Evolutionary conservation across 2,797 vertebrate species (phyloP), one percentile per base, ranked within the genome.

Genomic region (Propithecus deckenii): DNA sequence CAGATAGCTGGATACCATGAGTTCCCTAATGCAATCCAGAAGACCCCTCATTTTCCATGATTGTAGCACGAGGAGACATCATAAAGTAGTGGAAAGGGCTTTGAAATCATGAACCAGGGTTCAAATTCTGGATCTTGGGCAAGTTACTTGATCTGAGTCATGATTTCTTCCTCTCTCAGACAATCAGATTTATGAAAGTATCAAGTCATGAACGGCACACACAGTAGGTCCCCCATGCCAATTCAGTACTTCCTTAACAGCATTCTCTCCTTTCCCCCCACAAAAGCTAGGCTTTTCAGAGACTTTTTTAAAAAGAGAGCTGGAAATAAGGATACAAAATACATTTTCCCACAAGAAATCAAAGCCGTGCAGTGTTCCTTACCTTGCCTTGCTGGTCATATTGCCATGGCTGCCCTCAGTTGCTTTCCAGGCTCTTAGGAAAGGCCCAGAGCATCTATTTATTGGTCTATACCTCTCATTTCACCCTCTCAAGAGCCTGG

Each of bases 401-500:
- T 59, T 78, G 61, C 75, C 48, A 65, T 0, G 11, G 18, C 43
- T 87, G 43, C 61, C 55, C 76, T 86, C 75, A 75, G 28, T n/a
- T 86, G 41, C 32, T 79, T 92, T 89, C 86, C 30, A 63, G 84
- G 38, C 50, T 94, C 57, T 52, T 38, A 89, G 41, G 55, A 90
- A 92, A 97, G 57, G 48, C 67, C 61, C 35, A 46, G 38, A 22
- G 63, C 22, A 94, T 88, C 92, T 81, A 75, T 50, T 86, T 50
- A 69, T 50, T 65, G 48, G 69, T 35, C 67, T 32, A 88, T 88
- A 94, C 57, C 71, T 72, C 75, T 55, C 90, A 79, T 67, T 80
- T 90, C 57, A 38, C 50, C 78, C 91, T 95, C 90, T 89, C 38
- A 52, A 87, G 75, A 95, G 87, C 25, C 91, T 92, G 57, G 32